These are phyloP conservation scores for Galagoides demidoff DNA, from an alignment of 2,797 vertebrate genomes.

Conservation along the genomic window DNA sequence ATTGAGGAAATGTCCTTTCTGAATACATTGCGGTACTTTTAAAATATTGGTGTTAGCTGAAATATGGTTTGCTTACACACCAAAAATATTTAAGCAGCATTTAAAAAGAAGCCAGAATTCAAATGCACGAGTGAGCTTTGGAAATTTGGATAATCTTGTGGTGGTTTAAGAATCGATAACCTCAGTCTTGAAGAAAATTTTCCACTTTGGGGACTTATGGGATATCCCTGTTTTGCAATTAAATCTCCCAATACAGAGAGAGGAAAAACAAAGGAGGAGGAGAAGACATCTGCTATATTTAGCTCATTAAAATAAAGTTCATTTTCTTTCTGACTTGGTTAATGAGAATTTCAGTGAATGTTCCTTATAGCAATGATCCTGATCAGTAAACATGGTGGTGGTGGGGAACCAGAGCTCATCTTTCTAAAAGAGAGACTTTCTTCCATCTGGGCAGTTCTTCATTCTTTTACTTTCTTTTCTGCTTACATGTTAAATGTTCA, in stretches of 20 bases:
- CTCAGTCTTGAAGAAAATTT: conserved; percentile 53
- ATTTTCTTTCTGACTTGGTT: conserved; percentile 36
- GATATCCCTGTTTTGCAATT: conserved; percentile 47
- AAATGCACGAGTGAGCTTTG: conserved; percentile 32
- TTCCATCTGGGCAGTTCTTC: not conserved
- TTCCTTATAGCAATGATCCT: conserved; percentile 32
- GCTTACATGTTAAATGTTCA: conserved; percentile 4
- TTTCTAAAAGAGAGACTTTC: not conserved
- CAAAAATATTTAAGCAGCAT: conserved; percentile 50
- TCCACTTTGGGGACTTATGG: conserved; percentile 13
- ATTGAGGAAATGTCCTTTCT: conserved; percentile 54
- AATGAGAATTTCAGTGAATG: conserved; percentile 44
- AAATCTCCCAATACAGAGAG: not conserved
- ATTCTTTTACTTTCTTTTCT: conserved; percentile 26
- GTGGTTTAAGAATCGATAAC: conserved; percentile 49
- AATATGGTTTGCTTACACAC: conserved; percentile 32
- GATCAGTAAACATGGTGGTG: not conserved
- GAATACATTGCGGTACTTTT: conserved; percentile 39
- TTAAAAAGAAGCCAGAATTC: conserved; percentile 59
- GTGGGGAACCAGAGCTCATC: not conserved
- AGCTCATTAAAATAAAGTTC: conserved; percentile 63
- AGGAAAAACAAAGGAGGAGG: conserved; percentile 45
- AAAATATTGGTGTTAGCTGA: conserved; percentile 54
- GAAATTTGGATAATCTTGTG: conserved; percentile 43
- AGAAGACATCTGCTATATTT: conserved; percentile 42